A percentile compares a stretch with the other conserved stretches of the same genome.
Evolutionary conservation across 2,888 invertebrate genomes (phyloP).

Genomic region (Nemoura dubitans): DNA sequence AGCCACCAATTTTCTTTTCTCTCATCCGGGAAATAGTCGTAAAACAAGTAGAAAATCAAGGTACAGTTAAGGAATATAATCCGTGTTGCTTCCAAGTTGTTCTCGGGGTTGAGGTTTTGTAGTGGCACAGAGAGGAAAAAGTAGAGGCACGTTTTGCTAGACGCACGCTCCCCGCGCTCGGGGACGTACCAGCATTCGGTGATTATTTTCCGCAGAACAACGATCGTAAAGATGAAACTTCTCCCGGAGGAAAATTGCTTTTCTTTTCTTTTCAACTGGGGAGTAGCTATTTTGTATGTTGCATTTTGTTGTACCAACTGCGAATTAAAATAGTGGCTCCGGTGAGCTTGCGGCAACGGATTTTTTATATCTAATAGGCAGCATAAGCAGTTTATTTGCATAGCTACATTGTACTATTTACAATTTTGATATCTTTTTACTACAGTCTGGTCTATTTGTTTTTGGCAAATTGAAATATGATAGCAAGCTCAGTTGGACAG

Average conservation of each 20-base stretch:
- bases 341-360: neutral
- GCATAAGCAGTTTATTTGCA: neutral
- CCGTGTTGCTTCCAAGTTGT: too few relatives aligned
- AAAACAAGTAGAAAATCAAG: neutral
- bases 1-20: neutral
- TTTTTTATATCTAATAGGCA: neutral
- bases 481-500: too few relatives aligned
- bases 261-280: neutral
- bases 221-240: neutral
- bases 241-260: conserved; percentile 12
- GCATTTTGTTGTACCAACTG: neutral
- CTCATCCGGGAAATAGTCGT: neutral
- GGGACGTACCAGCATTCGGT: neutral
- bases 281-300: neutral
- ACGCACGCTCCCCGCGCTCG: neutral
- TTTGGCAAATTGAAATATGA: too few relatives aligned
- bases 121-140: neutral
- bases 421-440: neutral
- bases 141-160: neutral
- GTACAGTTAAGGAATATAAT: neutral
- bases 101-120: too few relatives aligned
- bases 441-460: too few relatives aligned
- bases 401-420: neutral
- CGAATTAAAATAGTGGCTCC: neutral
- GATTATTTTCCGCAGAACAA: conserved; percentile 3